phyloP scores from a whole-genome alignment of 2,113 vertebrate species.

The Lucifuga dentata region DNA sequence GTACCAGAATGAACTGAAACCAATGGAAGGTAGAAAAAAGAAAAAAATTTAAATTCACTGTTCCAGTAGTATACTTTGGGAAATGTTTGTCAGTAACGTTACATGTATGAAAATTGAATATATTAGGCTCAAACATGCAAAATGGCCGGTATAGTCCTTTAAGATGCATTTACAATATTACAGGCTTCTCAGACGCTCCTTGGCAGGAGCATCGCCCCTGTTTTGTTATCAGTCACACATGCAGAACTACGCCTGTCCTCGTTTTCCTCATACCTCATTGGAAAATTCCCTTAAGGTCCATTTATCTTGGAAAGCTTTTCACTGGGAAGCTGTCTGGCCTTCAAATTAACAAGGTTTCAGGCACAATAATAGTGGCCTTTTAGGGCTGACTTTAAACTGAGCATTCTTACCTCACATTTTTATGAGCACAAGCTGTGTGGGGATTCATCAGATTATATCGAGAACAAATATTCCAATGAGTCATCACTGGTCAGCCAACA shows the following conservation, averaged over 20 bases:
- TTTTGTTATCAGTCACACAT: slow-evolving; percentile 52
- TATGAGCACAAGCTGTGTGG: slow-evolving; percentile 17
- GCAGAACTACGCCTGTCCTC: slow-evolving; percentile 27
- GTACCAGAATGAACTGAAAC: too few relatives aligned
- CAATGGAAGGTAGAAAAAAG: too few relatives aligned
- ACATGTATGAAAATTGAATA: too few relatives aligned
- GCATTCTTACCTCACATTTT: slow-evolving; percentile 23
- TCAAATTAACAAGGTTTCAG: slow-evolving; percentile 67
- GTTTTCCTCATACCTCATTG: slow-evolving; percentile 58
- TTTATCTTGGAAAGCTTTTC: slow-evolving; percentile 68
- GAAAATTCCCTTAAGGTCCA: slow-evolving; percentile 61
- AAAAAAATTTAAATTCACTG: too few relatives aligned
- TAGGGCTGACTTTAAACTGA: slow-evolving; percentile 21
- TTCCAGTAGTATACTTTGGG: too few relatives aligned
- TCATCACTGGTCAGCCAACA: slow-evolving; percentile 29
- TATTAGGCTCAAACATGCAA: too few relatives aligned
- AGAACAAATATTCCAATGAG: slow-evolving; percentile 45
- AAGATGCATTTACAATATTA: too few relatives aligned
- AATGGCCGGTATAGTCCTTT: too few relatives aligned
- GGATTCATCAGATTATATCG: slow-evolving; percentile 30
- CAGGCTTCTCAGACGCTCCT: neutral
- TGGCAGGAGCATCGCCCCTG: slow-evolving; percentile 13
- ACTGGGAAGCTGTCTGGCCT: slow-evolving; percentile 35
- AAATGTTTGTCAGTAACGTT: too few relatives aligned
- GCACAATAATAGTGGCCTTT: slow-evolving; percentile 58